Evolutionary conservation across 2,113 vertebrate species (phyloP), one percentile per base, ranked within the genome.

Genomic region (Sorex araneus): DNA sequence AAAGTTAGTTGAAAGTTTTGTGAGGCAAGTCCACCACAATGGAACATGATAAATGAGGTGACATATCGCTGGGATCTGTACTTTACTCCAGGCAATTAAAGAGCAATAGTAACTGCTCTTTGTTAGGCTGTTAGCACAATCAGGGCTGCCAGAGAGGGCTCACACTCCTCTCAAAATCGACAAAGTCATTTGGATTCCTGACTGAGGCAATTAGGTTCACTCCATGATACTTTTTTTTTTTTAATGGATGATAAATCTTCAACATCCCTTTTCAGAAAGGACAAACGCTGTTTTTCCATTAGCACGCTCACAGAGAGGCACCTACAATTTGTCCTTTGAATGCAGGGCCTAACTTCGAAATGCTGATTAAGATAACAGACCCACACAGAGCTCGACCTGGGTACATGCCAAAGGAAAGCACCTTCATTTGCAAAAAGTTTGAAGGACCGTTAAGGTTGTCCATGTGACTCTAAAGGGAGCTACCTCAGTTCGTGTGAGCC

Each of bases 61-160:
- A 98, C 97, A 96, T 97, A 98, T 98, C 67, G 45, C 98, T 98
- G 97, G 96, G 87, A 98, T 97, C 84, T 90, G 97, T 97, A 97
- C 96, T 96, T 97, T 97, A 97, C 90, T 97, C 97, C 95, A 97
- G 96, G 97, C 97, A 98, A 98, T 97, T 98, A 97, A 97, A 77
- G 84, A 95, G 92, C 84, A 1, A 16, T 36, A 89, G 76, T 10
- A 23, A 30, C 64, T 21, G 30, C 90, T 92, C 89, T 90, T 25
- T 70, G 50, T 54, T 71, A 80, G 21, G 23, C 23, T 95, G 16
- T 84, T 96, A 89, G 87, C 92, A 94, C 89, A 92, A 86, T 80
- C 54, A 67, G 1, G 10, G 25, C n/a, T 95, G 81, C 89, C 94
- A 97, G 63, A 93, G 86, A 94, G 83, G 32, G 34, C 32, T 86